phyloP scores from a whole-genome alignment of 2,113 vertebrate species.

The Zapus hudsonius region DNA sequence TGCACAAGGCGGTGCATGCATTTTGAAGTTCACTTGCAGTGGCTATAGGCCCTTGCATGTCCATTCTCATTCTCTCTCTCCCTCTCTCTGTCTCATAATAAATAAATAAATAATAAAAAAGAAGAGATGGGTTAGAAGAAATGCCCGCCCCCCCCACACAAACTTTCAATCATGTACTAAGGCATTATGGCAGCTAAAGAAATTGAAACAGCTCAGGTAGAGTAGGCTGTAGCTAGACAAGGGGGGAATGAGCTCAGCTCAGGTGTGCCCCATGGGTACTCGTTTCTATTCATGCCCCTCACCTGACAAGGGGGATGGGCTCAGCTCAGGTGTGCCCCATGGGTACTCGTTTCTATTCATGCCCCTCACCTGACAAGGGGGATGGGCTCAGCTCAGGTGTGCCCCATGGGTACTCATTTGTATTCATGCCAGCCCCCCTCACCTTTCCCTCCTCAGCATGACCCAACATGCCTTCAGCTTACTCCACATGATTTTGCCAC shows the following conservation, averaged over 20 bases:
- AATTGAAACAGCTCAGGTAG: neutral
- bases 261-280: too few species aligned
- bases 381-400: neutral
- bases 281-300: too few species aligned
- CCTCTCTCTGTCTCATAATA: too few species aligned
- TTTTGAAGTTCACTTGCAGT: too few species aligned
- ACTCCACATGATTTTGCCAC: neutral
- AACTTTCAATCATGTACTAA: neutral
- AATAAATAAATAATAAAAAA: neutral
- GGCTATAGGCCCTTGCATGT: too few species aligned
- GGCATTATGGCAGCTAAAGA: neutral
- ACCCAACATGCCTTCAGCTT: neutral
- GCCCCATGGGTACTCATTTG: fast-evolving
- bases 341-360: too few species aligned
- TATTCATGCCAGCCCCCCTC: neutral
- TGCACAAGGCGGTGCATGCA: too few species aligned
- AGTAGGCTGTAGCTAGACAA: neutral
- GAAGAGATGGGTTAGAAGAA: constrained; percentile 25
- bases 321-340: too few species aligned
- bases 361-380: too few species aligned
- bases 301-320: neutral
- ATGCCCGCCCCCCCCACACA: neutral
- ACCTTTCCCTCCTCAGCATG: fast-evolving
- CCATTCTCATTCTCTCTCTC: too few species aligned
- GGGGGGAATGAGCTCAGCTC: neutral